Conservation (phyloP, 2,113 vertebrate species). For the Rallus limicola region DNA sequence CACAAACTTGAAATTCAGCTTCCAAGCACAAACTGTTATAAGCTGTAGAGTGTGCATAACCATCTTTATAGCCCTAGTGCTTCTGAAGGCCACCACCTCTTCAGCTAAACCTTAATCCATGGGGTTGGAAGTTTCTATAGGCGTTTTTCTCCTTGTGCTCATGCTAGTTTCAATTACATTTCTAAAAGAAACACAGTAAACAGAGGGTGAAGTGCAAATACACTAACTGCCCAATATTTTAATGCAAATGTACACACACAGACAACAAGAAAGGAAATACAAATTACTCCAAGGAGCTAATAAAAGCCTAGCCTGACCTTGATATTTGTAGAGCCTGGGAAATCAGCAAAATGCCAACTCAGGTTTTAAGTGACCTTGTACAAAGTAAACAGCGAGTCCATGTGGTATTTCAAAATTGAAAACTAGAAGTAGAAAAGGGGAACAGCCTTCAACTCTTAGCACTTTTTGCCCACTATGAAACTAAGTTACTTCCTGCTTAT, state of each 20-base stretch:
- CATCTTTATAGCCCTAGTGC: background rate
- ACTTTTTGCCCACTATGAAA: slow-evolving; percentile 54
- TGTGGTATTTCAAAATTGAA: slow-evolving; percentile 51
- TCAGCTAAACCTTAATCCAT: background rate
- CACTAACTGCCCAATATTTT: background rate
- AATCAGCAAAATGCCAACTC: slow-evolving; percentile 54
- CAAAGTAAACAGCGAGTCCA: slow-evolving; percentile 51
- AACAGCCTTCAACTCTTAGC: slow-evolving; percentile 24
- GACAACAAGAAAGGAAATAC: background rate
- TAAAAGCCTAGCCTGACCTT: slow-evolving; percentile 37
- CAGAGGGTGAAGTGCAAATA: background rate
- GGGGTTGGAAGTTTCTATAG: background rate
- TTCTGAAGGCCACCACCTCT: background rate
- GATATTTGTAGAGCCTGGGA: slow-evolving; percentile 54
- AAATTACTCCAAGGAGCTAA: slow-evolving; percentile 25
- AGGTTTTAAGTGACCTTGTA: slow-evolving; percentile 58
- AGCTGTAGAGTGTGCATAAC: background rate
- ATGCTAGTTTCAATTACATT: background rate
- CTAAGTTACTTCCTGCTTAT: slow-evolving; percentile 37
- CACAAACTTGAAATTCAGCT: background rate
- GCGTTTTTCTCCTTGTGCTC: background rate
- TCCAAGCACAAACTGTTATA: background rate
- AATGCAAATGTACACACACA: background rate
- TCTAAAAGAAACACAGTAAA: background rate
- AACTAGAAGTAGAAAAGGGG: slow-evolving; percentile 62